Conservation (phyloP, 2,797 vertebrate species). For the Menidia menidia region DNA sequence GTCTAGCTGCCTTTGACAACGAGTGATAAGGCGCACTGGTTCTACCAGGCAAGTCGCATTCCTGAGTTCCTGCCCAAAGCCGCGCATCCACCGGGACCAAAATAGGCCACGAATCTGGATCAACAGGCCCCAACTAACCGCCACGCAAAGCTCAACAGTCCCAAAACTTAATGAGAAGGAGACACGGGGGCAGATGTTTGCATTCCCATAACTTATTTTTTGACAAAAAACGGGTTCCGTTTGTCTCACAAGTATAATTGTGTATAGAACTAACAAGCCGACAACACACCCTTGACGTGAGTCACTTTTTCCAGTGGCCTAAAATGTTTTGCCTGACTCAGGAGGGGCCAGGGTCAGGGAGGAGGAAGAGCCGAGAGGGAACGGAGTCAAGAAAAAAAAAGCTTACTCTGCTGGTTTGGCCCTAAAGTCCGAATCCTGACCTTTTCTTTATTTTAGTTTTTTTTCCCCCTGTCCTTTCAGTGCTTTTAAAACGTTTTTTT, state of each 20-base stretch:
- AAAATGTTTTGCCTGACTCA: constrained; percentile 24
- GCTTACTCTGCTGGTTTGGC: constrained; percentile 35
- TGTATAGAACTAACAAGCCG: background rate
- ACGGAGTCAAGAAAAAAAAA: constrained; percentile 14
- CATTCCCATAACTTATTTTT: background rate
- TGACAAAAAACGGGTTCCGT: background rate
- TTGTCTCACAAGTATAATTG: background rate
- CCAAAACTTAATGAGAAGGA: background rate
- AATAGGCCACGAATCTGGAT: background rate
- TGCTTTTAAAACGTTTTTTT: too few species aligned
- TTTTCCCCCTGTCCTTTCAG: too few species aligned
- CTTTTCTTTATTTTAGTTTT: background rate
- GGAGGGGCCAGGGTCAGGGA: constrained; percentile 7
- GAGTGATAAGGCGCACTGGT: constrained; percentile 40
- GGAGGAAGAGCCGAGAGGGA: constrained; percentile 20
- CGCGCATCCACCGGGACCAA: constrained; percentile 11
- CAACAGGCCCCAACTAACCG: background rate
- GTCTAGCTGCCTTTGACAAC: background rate
- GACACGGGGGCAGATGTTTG: background rate
- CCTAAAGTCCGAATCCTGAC: background rate
- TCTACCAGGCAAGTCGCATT: constrained; percentile 59
- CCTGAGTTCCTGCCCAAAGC: constrained; percentile 31
- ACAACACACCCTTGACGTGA: constrained; percentile 22
- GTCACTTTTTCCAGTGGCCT: constrained; percentile 46
- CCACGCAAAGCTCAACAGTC: too few species aligned